A percentile compares a stretch with the other conserved stretches of the same genome.
These are phyloP conservation scores for Athalia rosae DNA, from an alignment of 2,888 invertebrate genomes.

Conservation along the genomic window DNA sequence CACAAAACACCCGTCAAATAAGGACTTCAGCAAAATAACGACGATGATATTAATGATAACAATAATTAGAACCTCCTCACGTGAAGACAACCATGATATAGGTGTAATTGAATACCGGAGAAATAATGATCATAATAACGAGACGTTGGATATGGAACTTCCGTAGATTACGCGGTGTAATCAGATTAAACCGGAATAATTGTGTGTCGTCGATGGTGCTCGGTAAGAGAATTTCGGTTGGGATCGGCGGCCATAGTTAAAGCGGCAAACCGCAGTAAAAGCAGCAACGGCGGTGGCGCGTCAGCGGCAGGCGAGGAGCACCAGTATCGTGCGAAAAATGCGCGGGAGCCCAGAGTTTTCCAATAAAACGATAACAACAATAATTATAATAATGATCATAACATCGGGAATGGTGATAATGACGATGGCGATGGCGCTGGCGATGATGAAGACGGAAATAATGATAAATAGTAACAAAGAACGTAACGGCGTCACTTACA, in stretches of 20 bases:
- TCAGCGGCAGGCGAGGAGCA: constrained; percentile 48
- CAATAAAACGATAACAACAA: constrained; percentile 48
- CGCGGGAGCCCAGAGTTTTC: constrained; percentile 65
- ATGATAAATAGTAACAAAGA: constrained; percentile 24
- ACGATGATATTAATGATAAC: background rate
- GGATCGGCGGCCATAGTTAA: constrained; percentile 59
- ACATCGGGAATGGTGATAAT: background rate
- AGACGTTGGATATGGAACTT: background rate
- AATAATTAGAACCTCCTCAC: no score
- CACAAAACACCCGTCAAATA: no score
- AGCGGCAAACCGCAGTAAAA: constrained; percentile 22
- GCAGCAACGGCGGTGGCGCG: constrained; percentile 46
- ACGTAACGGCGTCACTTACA: constrained; percentile 15
- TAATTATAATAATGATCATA: constrained; percentile 26
- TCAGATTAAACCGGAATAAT: background rate
- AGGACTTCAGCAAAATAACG: background rate
- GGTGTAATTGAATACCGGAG: no score
- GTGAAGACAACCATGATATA: no score
- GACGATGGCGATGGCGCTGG: background rate
- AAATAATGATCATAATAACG: no score
- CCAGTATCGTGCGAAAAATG: constrained; percentile 61
- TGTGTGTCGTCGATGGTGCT: background rate
- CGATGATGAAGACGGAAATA: background rate
- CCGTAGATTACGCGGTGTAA: background rate
- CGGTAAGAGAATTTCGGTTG: constrained; percentile 32